phyloP scores from a whole-genome alignment of 2,888 invertebrate species.

The Catonia carolina region DNA sequence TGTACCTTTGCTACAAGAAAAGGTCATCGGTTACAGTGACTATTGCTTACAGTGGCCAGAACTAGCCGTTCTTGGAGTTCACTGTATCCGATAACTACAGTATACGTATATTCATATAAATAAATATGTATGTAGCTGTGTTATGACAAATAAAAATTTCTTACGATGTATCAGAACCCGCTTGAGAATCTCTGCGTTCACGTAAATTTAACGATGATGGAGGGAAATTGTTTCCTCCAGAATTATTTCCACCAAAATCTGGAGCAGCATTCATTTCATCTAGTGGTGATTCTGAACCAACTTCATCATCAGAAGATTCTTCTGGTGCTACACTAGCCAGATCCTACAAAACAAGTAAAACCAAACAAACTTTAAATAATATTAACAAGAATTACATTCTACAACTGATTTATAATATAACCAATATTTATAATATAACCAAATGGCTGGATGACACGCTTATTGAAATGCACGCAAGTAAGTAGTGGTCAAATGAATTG shows the following conservation, averaged over 20 bases:
- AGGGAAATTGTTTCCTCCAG: conserved; percentile 45
- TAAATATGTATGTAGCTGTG: too few species aligned
- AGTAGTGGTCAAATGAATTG: too few species aligned
- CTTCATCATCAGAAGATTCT: conserved; percentile 76
- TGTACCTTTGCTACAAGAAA: too few species aligned
- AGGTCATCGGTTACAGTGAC: too few species aligned
- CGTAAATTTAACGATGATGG: conserved; percentile 58
- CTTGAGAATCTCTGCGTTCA: conserved; percentile 57
- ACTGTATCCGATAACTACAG: too few species aligned
- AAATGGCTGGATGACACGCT: too few species aligned
- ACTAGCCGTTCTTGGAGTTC: too few species aligned
- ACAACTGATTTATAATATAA: neutral
- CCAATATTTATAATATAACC: too few species aligned
- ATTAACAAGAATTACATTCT: conserved; percentile 39
- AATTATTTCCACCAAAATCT: conserved; percentile 42
- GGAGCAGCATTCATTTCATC: conserved; percentile 59
- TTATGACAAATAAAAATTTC: conserved; percentile 40
- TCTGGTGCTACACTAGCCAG: conserved; percentile 50
- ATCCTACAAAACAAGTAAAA: neutral
- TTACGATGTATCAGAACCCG: conserved; percentile 61
- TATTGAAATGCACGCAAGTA: too few species aligned
- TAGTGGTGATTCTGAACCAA: conserved; percentile 71
- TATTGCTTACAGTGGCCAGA: too few species aligned
- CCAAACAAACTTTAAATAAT: neutral
- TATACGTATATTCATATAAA: too few species aligned